Evolutionary conservation across 2,797 vertebrate species (phyloP).

Genomic region (Dermochelys coriacea): DNA sequence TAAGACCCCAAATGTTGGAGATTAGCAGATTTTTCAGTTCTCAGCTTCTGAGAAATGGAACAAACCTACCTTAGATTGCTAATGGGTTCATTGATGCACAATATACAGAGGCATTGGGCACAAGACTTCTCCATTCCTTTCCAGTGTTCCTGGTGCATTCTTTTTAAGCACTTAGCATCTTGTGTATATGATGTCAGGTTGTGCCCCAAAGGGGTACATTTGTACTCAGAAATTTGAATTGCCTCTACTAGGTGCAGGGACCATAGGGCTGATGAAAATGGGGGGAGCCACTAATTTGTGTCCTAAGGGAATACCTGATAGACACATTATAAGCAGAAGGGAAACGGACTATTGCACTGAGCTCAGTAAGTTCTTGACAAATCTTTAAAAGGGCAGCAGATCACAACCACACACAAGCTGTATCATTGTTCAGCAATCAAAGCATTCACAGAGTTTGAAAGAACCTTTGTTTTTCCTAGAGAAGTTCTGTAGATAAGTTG

Average conservation of each 20-base stretch:
- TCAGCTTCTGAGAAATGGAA: neutral
- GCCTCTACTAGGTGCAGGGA: neutral
- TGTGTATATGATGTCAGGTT: neutral
- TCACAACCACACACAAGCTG: neutral
- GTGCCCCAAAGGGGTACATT: neutral
- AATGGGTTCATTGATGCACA: conserved; percentile 10
- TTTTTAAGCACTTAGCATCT: neutral
- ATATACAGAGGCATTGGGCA: neutral
- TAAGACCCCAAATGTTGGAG: neutral
- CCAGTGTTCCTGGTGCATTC: neutral
- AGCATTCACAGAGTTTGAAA: neutral
- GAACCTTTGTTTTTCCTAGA: neutral
- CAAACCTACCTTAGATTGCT: neutral
- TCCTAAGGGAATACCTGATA: neutral
- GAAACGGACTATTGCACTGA: neutral
- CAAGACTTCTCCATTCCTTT: neutral
- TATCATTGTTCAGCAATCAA: neutral
- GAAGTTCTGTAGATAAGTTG: fast-evolving
- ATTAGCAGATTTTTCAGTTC: neutral
- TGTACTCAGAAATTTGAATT: neutral
- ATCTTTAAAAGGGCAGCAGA: neutral
- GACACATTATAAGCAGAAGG: fast-evolving
- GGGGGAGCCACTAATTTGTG: neutral
- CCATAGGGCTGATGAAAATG: neutral
- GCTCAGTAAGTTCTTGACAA: fast-evolving